Evolutionary conservation across 2,888 invertebrate genomes (phyloP), one percentile per base, ranked within the genome.

Genomic region (Anoncus sp.): DNA sequence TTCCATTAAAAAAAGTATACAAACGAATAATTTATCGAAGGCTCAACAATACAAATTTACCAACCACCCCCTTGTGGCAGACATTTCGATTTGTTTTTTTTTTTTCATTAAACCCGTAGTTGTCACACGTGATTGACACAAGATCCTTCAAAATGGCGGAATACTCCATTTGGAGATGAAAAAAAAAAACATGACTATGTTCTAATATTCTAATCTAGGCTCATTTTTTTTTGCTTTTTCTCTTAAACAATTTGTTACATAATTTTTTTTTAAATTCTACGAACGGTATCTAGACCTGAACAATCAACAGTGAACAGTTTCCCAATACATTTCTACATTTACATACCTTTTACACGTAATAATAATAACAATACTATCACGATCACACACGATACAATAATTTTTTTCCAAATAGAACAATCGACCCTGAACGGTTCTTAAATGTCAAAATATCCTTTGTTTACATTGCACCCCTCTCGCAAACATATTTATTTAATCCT

Each of bases 281-380:
- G 6, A 24, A 49, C 57, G 12, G n/a, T 57, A 65, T 57, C 40
- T 75, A 70, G 45, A 65, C 35, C 49, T 75, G 10, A 43, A 59
- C 59, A 49, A 40, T 49, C 62, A 63, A 75, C 70, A 24, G 59
- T 35, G 20, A 75, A 65, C 47, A 51, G 12, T 43, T 59, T 55
- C 31, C 9, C 63, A 22, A 65, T 47, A 40, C 9, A 60, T 70
- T 60, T 70, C 47, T 65, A 70, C 59, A 59, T 65, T 59, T 65
- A 75, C 70, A n/a, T n/a, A 75, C 75, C 35, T 53, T 63, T 24
- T 40, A 40, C 18, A 69, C 18, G 63, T 27, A 14, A 55, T 60
- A 53, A 40, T 53, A 22, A 66, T 53, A 16, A 22, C 22, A 65
- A 51, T 40, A 14, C 24, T 27, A 40, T 53, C 16, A 24, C 51